phyloP scores from a whole-genome alignment of 30 jellyfish, hydroid and myxozoan genomes.

The Cassiopea xamachana region DNA sequence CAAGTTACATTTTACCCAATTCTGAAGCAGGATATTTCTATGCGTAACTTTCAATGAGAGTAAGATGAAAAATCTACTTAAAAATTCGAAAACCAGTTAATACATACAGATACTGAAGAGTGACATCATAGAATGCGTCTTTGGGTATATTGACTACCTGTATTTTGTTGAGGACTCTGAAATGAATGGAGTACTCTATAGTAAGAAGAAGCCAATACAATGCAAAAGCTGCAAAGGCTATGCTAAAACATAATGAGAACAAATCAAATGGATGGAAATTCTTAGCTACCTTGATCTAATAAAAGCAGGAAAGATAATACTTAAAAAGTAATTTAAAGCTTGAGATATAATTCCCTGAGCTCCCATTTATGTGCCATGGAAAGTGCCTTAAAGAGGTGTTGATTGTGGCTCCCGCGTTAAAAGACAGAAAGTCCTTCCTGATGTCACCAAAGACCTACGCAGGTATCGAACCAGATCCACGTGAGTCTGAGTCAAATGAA shows the following conservation, averaged over 20 bases:
- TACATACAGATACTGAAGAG: constrained; percentile 56
- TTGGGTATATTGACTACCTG: constrained; percentile 44
- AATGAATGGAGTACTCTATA: not conserved
- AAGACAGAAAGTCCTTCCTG: not conserved
- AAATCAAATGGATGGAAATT: not conserved
- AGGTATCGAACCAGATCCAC: not conserved
- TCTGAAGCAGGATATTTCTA: too few relatives aligned
- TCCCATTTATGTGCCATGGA: not conserved
- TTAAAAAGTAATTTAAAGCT: not conserved
- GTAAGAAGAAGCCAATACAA: not conserved
- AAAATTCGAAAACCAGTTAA: not conserved
- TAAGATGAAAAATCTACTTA: not conserved
- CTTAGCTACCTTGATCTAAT: not conserved
- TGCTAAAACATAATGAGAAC: not conserved
- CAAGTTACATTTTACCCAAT: too few relatives aligned
- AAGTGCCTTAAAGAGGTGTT: too few relatives aligned
- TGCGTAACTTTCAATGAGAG: too few relatives aligned
- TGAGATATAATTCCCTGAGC: not conserved
- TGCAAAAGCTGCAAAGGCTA: not conserved
- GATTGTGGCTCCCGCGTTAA: too few relatives aligned
- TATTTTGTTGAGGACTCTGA: constrained; percentile 29
- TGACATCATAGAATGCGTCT: constrained; percentile 43
- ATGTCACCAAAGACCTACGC: not conserved
- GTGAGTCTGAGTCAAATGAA: not conserved
- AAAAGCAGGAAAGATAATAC: not conserved